phyloP scores from a whole-genome alignment of 1,140 invertebrate species.

The Magallana angulata region DNA sequence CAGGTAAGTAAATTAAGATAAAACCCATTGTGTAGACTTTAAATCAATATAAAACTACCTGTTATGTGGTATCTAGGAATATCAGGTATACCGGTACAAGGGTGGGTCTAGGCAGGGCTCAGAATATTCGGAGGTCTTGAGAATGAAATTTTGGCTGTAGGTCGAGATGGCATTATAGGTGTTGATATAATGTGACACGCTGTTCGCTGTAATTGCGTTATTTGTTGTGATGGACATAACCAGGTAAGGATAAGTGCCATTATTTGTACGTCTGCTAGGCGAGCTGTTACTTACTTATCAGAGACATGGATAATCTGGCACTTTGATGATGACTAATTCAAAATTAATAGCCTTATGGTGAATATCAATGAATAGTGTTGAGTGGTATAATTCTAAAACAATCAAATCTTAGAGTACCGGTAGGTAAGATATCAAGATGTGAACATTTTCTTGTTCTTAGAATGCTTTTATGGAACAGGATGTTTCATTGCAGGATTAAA shows the following conservation, averaged over 20 bases:
- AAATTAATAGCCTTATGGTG: too few relatives aligned
- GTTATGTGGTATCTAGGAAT: background rate
- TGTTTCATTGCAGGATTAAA: background rate
- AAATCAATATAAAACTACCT: slow-evolving; percentile 29
- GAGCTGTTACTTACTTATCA: background rate
- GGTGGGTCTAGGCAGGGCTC: background rate
- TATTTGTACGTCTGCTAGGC: slow-evolving; percentile 5
- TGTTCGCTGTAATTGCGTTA: background rate
- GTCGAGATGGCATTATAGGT: background rate
- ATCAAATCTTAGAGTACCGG: too few relatives aligned
- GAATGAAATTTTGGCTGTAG: background rate
- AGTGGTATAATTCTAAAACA: too few relatives aligned
- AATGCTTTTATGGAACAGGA: background rate
- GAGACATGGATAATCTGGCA: background rate
- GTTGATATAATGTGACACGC: background rate
- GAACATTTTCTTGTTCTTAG: background rate
- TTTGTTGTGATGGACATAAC: background rate
- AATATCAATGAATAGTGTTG: too few relatives aligned
- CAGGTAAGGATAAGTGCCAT: slow-evolving; percentile 16
- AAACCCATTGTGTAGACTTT: background rate
- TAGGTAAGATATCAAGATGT: background rate
- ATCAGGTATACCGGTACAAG: background rate
- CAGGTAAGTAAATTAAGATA: slow-evolving; percentile 32
- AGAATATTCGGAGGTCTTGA: background rate
- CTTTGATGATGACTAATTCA: background rate